A percentile compares a stretch with the other conserved stretches of the same genome.
Conservation (phyloP, 2,888 invertebrate species). For the Athripsodes cinereus region DNA sequence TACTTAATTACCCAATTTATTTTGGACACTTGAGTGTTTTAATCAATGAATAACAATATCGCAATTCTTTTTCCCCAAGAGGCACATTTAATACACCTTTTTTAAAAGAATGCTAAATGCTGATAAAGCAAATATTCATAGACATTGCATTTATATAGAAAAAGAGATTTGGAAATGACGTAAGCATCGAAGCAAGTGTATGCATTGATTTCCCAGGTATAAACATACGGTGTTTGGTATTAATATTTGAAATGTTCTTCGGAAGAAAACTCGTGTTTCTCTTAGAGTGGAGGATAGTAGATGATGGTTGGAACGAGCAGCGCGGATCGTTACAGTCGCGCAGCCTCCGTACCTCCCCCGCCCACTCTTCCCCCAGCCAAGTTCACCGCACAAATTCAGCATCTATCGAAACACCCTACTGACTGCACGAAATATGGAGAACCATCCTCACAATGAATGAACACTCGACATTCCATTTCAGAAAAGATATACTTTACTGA, state of each 20-base stretch:
- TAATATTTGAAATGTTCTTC: slow-evolving; percentile 19
- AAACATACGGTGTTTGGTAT: not conserved
- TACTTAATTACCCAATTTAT: not conserved
- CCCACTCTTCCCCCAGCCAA: slow-evolving; percentile 10
- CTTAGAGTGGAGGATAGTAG: not conserved
- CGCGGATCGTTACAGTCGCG: slow-evolving; percentile 27
- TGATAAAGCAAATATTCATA: too few relatives aligned
- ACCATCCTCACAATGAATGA: too few relatives aligned
- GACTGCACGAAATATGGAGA: too few relatives aligned
- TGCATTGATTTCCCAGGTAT: slow-evolving; percentile 1
- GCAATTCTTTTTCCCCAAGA: not conserved
- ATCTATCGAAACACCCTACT: too few relatives aligned
- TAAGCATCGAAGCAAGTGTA: too few relatives aligned
- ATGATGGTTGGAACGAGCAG: slow-evolving; percentile 12
- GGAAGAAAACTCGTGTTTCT: slow-evolving; percentile 7
- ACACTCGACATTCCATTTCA: not conserved
- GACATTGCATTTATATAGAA: too few relatives aligned
- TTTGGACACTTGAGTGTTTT: not conserved
- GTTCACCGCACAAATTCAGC: too few relatives aligned
- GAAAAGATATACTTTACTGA: not conserved
- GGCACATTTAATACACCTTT: too few relatives aligned
- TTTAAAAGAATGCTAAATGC: too few relatives aligned
- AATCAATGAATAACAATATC: not conserved
- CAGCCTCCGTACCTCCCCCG: slow-evolving; percentile 15
- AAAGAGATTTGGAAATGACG: too few relatives aligned